phyloP scores from a whole-genome alignment of 2,888 invertebrate genomes.

The Nymphalis c-album region DNA sequence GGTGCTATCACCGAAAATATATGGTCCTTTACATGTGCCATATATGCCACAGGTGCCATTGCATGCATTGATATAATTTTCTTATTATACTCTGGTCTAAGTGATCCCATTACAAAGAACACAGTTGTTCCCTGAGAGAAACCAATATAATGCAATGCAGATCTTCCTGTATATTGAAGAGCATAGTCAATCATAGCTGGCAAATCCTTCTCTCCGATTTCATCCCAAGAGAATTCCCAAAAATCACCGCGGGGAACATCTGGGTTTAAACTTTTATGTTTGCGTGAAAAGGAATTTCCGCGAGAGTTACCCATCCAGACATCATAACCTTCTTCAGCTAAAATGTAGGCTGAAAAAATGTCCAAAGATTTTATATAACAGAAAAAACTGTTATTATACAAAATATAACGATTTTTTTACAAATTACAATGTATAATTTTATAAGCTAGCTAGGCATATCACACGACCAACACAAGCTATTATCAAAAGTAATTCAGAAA shows the following conservation, averaged over 20 bases:
- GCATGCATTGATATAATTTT: slow-evolving; percentile 78
- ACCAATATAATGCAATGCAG: slow-evolving; percentile 62
- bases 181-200: slow-evolving; percentile 65
- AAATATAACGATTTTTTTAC: too few relatives aligned
- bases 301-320: slow-evolving; percentile 92
- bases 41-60: slow-evolving; percentile 64
- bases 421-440: not conserved
- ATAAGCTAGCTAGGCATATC: not conserved
- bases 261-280: slow-evolving; percentile 72
- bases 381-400: not conserved
- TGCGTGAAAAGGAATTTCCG: slow-evolving; percentile 86
- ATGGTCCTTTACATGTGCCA: slow-evolving; percentile 77
- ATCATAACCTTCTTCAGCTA: slow-evolving; percentile 85
- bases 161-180: slow-evolving; percentile 50
- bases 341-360: slow-evolving; percentile 80
- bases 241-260: slow-evolving; percentile 51
- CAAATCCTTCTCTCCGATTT: slow-evolving; percentile 62
- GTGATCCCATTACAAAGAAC: slow-evolving; percentile 61
- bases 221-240: slow-evolving; percentile 68
- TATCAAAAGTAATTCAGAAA: too few relatives aligned
- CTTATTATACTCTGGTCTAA: slow-evolving; percentile 75
- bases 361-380: not conserved
- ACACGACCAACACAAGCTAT: too few relatives aligned
- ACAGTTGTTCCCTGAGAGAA: slow-evolving; percentile 68
- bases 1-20: slow-evolving; percentile 71